Evolutionary conservation across 2,888 invertebrate species (phyloP), one percentile per base, ranked within the genome.

Genomic region (Lamellibrachia columna): DNA sequence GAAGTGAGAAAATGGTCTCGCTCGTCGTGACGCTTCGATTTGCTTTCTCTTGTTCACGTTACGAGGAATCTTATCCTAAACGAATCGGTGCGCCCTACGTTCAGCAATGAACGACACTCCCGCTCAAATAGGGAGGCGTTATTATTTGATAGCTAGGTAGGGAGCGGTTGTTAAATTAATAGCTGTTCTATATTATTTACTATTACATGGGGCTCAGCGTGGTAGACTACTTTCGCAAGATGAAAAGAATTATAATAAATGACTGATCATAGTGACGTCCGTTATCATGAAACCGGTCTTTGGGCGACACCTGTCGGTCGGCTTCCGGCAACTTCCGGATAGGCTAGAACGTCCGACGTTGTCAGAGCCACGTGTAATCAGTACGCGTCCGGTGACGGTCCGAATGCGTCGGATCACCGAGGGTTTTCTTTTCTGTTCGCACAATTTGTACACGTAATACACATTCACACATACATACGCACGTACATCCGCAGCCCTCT

Each of bases 1-100:
- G 75, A 75, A 75, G 75, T 75, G 4, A 75, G 75, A 75, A 75
- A 75, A 22, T 75, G 75, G 15, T 75, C n/a, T 75, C 75, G 75
- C 11, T 75, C 22, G 6, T 75, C 22, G 75, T 15, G 15, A n/a
- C 22, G 75, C n/a, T 75, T 75, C 75, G 75, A 75, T 75, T 75
- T 75, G n/a, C 75, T 75, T 75, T 75, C 22, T 75, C 75, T 75
- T n/a, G 75, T 75, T 75, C 75, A 75, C 75, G 75, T 75, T 75
- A 75, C 75, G 75, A 75, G 15, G 75, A 75, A 75, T 75, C 9
- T 11, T 22, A 75, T 75, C n/a, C 22, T 75, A 75, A 75, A 15
- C 75, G 75, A 75, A 75, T 75, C 75, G 75, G 75, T 75, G n/a
- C 75, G 75, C 75, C 75, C 75, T 75, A 75, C 75, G 75, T 75